A percentile compares a stretch with the other conserved stretches of the same genome.
These are phyloP conservation scores for Otolemur crassicaudatus DNA, from an alignment of 2,797 vertebrate species.

Conservation along the genomic window DNA sequence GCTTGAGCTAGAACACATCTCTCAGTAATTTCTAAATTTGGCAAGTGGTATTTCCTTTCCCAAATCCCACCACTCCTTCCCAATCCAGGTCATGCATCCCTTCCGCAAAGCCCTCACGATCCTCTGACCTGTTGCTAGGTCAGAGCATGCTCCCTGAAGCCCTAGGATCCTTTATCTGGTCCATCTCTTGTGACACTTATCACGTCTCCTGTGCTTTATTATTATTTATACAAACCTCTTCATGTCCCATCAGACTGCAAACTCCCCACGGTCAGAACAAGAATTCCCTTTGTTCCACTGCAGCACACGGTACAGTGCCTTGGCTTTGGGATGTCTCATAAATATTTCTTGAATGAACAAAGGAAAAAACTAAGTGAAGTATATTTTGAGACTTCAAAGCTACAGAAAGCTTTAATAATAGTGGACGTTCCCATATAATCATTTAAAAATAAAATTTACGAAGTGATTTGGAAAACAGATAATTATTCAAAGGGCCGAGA, in stretches of 20 bases:
- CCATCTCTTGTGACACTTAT: not conserved
- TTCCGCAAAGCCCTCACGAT: not conserved
- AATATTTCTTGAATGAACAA: slow-evolving; percentile 22
- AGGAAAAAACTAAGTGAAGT: not conserved
- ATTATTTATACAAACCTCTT: not conserved
- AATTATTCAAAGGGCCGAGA: not conserved
- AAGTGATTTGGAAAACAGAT: not conserved
- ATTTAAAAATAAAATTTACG: slow-evolving; percentile 20
- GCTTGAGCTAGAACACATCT: not conserved
- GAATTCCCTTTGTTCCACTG: not conserved
- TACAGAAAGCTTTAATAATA: slow-evolving; percentile 7
- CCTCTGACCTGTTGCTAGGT: not conserved
- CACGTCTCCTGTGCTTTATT: not conserved
- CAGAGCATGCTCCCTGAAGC: not conserved
- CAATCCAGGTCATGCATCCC: accelerated
- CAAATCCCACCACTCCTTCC: not conserved
- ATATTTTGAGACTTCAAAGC: not conserved
- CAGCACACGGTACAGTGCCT: no score
- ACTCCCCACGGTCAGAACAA: not conserved
- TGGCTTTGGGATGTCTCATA: not conserved
- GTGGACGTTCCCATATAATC: not conserved
- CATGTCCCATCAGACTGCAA: not conserved
- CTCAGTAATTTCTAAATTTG: slow-evolving; percentile 36
- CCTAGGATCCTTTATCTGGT: not conserved
- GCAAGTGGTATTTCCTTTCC: not conserved